These are phyloP conservation scores for Alosa alosa DNA, from an alignment of 2,113 vertebrate genomes.

Conservation along the genomic window DNA sequence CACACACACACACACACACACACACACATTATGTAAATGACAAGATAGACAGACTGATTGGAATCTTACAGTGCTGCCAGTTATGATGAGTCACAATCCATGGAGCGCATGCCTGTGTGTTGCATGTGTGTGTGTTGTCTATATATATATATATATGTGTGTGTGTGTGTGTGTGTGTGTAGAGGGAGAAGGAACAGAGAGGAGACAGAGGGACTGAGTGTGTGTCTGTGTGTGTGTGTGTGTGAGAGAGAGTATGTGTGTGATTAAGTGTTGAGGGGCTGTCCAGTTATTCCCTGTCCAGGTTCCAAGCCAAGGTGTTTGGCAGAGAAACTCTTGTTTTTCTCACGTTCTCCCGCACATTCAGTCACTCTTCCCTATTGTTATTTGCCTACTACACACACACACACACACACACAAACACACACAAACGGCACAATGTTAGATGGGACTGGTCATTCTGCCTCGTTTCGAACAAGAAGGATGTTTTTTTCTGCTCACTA, in stretches of 20 bases:
- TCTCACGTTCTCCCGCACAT: not conserved
- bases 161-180: not conserved
- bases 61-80: constrained; percentile 40
- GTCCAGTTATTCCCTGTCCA: not conserved
- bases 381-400: not conserved
- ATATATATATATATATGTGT: not conserved
- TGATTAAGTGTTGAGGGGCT: not conserved
- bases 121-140: not conserved
- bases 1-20: not conserved
- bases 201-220: not conserved
- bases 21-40: constrained; percentile 59
- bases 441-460: not conserved
- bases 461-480: not conserved
- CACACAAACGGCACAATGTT: not conserved
- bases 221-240: not conserved
- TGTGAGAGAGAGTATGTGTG: not conserved
- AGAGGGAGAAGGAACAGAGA: not conserved
- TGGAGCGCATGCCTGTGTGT: not conserved
- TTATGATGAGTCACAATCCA: constrained; percentile 3
- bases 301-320: constrained; percentile 12
- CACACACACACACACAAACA: not conserved
- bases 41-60: constrained; percentile 44
- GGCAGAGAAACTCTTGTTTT: constrained; percentile 25
- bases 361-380: not conserved
- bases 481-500: not conserved